Conservation (phyloP, 2,797 vertebrate genomes). For the Gymnopithys bicolor region DNA sequence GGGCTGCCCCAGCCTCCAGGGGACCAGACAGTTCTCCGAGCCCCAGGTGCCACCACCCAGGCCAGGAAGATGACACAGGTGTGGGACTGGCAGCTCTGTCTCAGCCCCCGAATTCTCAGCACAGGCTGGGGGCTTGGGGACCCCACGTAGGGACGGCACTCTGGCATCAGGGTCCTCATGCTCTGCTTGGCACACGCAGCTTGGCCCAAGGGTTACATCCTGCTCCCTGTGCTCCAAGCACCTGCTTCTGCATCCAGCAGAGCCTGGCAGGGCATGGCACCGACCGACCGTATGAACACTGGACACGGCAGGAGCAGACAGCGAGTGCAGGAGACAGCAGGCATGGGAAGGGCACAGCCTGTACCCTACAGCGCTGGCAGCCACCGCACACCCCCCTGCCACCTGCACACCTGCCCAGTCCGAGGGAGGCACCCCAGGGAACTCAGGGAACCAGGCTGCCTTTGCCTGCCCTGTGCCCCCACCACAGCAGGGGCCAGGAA, state of each 20-base stretch:
- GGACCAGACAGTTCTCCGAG: neutral
- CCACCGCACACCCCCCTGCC: neutral
- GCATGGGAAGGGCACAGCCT: neutral
- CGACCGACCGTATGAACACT: fast-evolving
- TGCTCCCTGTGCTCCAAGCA: neutral
- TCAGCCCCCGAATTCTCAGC: neutral
- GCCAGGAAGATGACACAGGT: neutral
- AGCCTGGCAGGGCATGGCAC: neutral
- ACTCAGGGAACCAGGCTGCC: neutral
- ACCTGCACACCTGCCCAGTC: neutral
- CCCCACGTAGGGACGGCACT: neutral
- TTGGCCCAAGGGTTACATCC: neutral
- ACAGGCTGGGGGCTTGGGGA: neutral
- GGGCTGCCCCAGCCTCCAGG: neutral
- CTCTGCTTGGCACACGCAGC: neutral
- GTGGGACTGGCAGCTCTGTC: neutral
- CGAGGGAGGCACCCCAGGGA: neutral
- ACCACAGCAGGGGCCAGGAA: fast-evolving
- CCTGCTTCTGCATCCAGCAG: neutral
- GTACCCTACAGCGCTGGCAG: neutral
- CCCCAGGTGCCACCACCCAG: neutral
- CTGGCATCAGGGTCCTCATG: neutral
- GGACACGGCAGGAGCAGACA: neutral
- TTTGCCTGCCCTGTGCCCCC: neutral
- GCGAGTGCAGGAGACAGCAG: fast-evolving